Percentiles rank a stretch among this genome's conserved stretches.
These are phyloP conservation scores for Platyura marginata DNA, from an alignment of 1,140 invertebrate genomes.

Conservation along the genomic window DNA sequence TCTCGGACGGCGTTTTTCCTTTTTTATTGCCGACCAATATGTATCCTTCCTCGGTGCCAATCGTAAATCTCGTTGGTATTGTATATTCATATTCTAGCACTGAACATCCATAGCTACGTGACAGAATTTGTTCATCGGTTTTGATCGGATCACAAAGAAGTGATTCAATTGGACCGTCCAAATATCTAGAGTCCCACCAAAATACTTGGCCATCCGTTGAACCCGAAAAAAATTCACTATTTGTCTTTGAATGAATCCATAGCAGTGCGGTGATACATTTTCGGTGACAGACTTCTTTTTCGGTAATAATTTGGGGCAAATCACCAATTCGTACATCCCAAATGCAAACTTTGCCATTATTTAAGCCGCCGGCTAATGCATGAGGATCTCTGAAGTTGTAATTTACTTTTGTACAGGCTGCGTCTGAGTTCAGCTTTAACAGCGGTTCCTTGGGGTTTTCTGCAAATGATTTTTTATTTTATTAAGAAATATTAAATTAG, in stretches of 20 bases:
- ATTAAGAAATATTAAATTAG: too few species aligned
- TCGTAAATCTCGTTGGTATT: constrained; percentile 54
- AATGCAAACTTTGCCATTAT: constrained; percentile 57
- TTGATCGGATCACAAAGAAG: constrained; percentile 49
- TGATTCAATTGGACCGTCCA: constrained; percentile 50
- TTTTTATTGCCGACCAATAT: constrained; percentile 60
- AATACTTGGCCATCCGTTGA: constrained; percentile 68
- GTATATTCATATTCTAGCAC: constrained; percentile 69
- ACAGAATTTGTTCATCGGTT: constrained; percentile 37
- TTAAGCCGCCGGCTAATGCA: constrained; percentile 57
- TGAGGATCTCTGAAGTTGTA: too few species aligned
- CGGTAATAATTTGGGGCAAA: constrained; percentile 30
- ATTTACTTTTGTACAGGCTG: too few species aligned
- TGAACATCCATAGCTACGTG: constrained; percentile 50
- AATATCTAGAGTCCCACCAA: constrained; percentile 69
- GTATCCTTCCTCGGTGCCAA: constrained; percentile 50
- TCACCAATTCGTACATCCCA: constrained; percentile 52
- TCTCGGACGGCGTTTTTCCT: constrained; percentile 55
- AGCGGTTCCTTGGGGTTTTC: too few species aligned
- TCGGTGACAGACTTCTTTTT: too few species aligned
- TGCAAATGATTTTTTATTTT: too few species aligned
- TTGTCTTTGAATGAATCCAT: too few species aligned
- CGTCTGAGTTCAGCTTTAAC: too few species aligned
- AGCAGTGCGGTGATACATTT: too few species aligned
- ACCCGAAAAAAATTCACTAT: constrained; percentile 57